Conservation (phyloP, 1,140 invertebrate species). For the Mylabris phalerata region DNA sequence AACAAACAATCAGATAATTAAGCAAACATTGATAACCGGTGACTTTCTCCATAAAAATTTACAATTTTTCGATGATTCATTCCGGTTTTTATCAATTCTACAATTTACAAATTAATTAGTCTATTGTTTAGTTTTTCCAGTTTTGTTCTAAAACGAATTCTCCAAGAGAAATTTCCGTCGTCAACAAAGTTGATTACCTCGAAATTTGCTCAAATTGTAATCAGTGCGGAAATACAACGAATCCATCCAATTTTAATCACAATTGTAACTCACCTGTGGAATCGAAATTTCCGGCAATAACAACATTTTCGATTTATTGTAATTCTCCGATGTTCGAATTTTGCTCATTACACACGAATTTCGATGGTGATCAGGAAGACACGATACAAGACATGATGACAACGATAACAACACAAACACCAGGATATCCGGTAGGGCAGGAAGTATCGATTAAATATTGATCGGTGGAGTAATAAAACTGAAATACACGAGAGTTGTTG, state of each 20-base stretch:
- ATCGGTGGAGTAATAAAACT: too few relatives aligned
- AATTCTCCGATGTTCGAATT: slow-evolving; percentile 25
- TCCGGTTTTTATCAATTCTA: neutral
- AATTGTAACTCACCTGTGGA: slow-evolving; percentile 29
- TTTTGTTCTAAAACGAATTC: slow-evolving; percentile 1
- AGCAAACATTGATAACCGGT: too few relatives aligned
- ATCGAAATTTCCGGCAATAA: slow-evolving; percentile 34
- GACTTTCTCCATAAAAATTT: too few relatives aligned
- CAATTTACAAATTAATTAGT: neutral
- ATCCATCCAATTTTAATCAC: neutral
- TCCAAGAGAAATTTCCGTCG: slow-evolving; percentile 3
- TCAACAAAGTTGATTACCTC: neutral
- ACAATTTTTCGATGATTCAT: neutral
- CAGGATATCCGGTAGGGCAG: neutral
- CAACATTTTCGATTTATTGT: slow-evolving; percentile 25
- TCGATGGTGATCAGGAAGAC: slow-evolving; percentile 14
- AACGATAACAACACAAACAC: slow-evolving; percentile 6
- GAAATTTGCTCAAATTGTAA: slow-evolving; percentile 6
- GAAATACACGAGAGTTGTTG: neutral
- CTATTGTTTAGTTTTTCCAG: slow-evolving; percentile 1
- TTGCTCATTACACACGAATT: slow-evolving; percentile 22
- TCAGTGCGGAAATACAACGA: neutral
- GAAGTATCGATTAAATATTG: neutral
- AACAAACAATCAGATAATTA: neutral
- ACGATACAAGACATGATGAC: slow-evolving; percentile 6